Base-by-base conservation (phyloP, 2,888 invertebrate genomes). In the Nomada fabriciana region DNA sequence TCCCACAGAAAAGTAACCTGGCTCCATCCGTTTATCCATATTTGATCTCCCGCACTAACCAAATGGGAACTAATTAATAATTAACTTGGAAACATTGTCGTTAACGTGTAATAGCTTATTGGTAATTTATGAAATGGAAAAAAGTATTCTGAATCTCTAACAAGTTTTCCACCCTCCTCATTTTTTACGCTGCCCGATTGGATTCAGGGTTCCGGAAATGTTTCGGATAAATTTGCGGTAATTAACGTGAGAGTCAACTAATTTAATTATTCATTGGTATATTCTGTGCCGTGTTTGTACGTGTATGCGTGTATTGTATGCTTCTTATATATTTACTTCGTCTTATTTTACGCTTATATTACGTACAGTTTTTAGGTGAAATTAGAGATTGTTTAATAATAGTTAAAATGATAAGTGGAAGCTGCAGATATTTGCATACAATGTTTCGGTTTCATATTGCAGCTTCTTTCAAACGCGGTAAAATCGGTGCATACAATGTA, bases 141-240 rank as follows among this genome's bases (percentile, higher is more conserved):
- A 64, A 59, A 25, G 47, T 82, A 67, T 70, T 72, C 20, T 63
- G 61, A 80, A 70, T 55, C 85, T 85, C 70, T 81, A 71, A 80
- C 80, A 50, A 69, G 68, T 73, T 36, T 61, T 20, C 52, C 42
- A 18, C 42, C 0, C 47, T 71, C 84, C 79, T 86, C 83, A 71
- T 89, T 87, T 87, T 87, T 86, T 82, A 84, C 86, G 89, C 90
- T 90, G 89, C 91, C 86, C 86, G 7, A 83, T 50, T 89, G 85
- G 85, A 90, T 90, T 87, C 89, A 92, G 92, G 91, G 89, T 85
- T 82, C 90, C 88, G 92, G 92, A 85, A 91, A 77, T 89, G 83
- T 89, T 83, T 90, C 90, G 86, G 93, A 93, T 88, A 93, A 93
- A 90, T 93, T 93, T 91, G 93, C 93, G 93, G 93, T 93, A 93